These are phyloP conservation scores for Oncorhynchus keta DNA, from an alignment of 2,113 vertebrate genomes.

Conservation along the genomic window DNA sequence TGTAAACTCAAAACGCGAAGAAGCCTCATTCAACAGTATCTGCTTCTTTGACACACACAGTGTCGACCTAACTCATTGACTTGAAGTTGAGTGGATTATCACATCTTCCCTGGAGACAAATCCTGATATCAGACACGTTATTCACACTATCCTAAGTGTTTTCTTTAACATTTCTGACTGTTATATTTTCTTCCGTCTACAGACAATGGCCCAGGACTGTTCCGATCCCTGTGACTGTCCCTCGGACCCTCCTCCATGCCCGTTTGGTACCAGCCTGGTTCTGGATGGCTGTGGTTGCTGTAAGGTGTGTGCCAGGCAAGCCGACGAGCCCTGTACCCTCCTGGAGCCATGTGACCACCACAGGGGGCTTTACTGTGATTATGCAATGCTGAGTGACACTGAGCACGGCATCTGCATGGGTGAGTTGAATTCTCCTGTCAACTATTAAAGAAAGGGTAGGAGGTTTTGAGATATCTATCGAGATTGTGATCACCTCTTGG, in stretches of 20 bases:
- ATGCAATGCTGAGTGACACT: slow-evolving; percentile 56
- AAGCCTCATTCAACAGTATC: background rate
- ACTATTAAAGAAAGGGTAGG: no score
- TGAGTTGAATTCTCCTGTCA: slow-evolving; percentile 42
- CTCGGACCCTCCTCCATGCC: slow-evolving; percentile 59
- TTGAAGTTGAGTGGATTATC: background rate
- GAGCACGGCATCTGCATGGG: slow-evolving; percentile 76
- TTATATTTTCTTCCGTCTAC: slow-evolving; percentile 8
- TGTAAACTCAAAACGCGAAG: background rate
- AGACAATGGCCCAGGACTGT: slow-evolving; percentile 68
- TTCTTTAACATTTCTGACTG: background rate
- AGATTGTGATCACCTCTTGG: no score
- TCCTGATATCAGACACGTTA: background rate
- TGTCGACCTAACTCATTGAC: background rate
- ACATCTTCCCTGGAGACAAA: background rate
- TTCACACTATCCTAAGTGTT: background rate
- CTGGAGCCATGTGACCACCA: slow-evolving; percentile 78
- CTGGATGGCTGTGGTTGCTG: slow-evolving; percentile 81
- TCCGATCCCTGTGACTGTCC: slow-evolving; percentile 72
- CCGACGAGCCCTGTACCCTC: slow-evolving; percentile 71
- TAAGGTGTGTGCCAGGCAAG: slow-evolving; percentile 77
- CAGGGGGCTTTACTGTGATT: slow-evolving; percentile 78
- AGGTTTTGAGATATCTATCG: no score
- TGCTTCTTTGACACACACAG: background rate
- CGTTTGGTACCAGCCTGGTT: slow-evolving; percentile 71